Conservation (phyloP, 2,888 invertebrate species). For the Ischnura elegans region DNA sequence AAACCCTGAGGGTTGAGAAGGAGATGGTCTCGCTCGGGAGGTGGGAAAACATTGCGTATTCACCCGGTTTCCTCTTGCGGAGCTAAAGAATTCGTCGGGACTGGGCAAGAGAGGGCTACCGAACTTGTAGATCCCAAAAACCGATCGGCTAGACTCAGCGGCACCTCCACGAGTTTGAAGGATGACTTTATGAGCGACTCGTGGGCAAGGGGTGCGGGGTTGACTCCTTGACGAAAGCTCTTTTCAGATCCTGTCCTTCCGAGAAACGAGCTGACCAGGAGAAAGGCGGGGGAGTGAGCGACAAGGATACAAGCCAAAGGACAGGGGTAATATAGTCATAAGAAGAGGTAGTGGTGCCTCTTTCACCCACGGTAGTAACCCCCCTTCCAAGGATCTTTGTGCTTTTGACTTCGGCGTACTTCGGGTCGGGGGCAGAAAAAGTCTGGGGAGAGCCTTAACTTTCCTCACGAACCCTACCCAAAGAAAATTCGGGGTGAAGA, state of each 20-base stretch:
- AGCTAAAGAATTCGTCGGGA: neutral
- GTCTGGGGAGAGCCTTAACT: neutral
- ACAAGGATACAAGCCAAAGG: neutral
- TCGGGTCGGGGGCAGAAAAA: neutral
- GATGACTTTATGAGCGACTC: conserved; percentile 53
- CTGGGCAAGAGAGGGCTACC: conserved; percentile 21
- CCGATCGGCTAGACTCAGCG: neutral
- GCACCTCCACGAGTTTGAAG: conserved; percentile 16
- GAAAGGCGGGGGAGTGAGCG: neutral
- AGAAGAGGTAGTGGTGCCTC: conserved; percentile 15
- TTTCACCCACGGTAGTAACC: conserved; percentile 36
- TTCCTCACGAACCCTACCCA: neutral
- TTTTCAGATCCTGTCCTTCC: neutral
- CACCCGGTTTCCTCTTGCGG: neutral
- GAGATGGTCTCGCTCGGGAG: neutral
- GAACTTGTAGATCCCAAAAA: neutral
- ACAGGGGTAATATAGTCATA: neutral
- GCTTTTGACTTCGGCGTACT: neutral
- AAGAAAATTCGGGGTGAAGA: neutral
- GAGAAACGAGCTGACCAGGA: neutral
- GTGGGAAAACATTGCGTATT: neutral
- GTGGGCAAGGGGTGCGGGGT: neutral
- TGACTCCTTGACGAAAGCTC: neutral
- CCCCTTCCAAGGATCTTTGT: neutral
- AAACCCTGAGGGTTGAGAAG: neutral